A percentile compares a stretch with the other conserved stretches of the same genome.
Evolutionary conservation across 2,113 vertebrate species (phyloP).

Genomic region (Xyrauchen texanus): DNA sequence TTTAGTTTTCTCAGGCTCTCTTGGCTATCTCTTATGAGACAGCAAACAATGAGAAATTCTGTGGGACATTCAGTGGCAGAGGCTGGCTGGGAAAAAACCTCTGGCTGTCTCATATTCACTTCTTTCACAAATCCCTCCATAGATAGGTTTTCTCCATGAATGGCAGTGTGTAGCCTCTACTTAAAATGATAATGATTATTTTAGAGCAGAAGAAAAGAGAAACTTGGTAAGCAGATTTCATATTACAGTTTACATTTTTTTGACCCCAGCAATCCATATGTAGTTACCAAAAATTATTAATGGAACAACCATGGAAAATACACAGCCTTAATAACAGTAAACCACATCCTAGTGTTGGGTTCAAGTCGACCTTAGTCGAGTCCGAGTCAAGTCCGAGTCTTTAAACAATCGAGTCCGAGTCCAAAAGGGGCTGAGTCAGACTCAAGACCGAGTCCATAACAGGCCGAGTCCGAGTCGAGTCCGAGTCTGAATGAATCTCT

Average conservation of each 20-base stretch:
- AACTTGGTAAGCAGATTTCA: constrained; percentile 12
- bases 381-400: too few relatives aligned
- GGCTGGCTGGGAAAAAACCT: constrained; percentile 79
- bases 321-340: too few relatives aligned
- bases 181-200: constrained; percentile 47
- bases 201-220: constrained; percentile 24
- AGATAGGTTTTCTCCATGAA: constrained; percentile 55
- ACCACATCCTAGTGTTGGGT: too few relatives aligned
- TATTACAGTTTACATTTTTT: background rate
- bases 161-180: constrained; percentile 48
- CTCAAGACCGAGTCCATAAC: too few relatives aligned
- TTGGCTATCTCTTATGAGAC: constrained; percentile 81
- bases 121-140: constrained; percentile 56
- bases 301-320: background rate
- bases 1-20: constrained; percentile 91
- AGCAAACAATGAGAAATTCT: constrained; percentile 82
- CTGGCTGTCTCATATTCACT: constrained; percentile 54
- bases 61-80: constrained; percentile 80
- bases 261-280: background rate
- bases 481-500: too few relatives aligned
- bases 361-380: too few relatives aligned
- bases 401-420: too few relatives aligned
- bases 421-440: too few relatives aligned
- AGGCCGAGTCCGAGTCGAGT: too few relatives aligned
- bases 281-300: background rate